Evolutionary conservation across 2,888 invertebrate species (phyloP).

Genomic region (Gryllus longicercus): DNA sequence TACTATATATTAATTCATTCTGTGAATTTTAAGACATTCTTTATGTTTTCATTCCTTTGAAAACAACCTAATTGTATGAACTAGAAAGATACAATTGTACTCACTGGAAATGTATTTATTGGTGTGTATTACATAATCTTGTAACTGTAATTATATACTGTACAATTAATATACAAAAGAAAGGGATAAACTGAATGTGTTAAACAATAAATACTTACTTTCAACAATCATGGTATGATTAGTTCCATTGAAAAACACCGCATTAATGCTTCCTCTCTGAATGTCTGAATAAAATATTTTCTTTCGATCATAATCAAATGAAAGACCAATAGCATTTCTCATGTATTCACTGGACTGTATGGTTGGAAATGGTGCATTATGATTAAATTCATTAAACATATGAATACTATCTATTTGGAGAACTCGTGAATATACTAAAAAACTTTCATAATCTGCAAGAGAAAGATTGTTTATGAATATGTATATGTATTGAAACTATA

Average conservation of each 20-base stretch:
- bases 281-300: constrained; percentile 85
- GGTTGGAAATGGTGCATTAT: constrained; percentile 73
- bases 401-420: constrained; percentile 78
- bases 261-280: constrained; percentile 77
- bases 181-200: neutral
- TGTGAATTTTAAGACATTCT: neutral
- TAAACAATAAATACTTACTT: constrained; percentile 50
- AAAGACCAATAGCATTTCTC: constrained; percentile 81
- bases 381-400: constrained; percentile 61
- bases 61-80: neutral
- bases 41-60: neutral
- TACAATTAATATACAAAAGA: neutral
- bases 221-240: constrained; percentile 66
- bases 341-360: constrained; percentile 69
- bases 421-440: constrained; percentile 79
- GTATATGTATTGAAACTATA: constrained; percentile 24
- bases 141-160: neutral
- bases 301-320: constrained; percentile 68
- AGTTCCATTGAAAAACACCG: constrained; percentile 75
- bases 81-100: too few relatives aligned
- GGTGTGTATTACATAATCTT: neutral
- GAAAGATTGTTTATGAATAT: neutral
- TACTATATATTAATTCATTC: too few relatives aligned
- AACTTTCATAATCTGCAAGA: constrained; percentile 68
- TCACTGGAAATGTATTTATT: too few relatives aligned